These are phyloP conservation scores for Brachypteracias leptosomus DNA, from an alignment of 2,113 vertebrate genomes.

Conservation along the genomic window DNA sequence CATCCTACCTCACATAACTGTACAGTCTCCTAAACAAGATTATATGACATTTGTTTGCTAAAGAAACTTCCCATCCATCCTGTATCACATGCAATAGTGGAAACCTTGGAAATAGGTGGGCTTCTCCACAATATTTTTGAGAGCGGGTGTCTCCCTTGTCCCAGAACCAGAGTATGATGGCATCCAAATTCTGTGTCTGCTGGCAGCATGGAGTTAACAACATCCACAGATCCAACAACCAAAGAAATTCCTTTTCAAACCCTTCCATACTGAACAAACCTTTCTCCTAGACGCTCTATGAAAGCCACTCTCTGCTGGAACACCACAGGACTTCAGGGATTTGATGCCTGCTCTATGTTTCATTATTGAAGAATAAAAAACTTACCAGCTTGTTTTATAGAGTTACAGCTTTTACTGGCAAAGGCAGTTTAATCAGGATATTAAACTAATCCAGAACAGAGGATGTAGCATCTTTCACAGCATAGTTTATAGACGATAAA, in stretches of 20 bases:
- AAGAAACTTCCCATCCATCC: background rate
- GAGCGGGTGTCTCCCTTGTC: background rate
- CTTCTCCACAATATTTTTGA: background rate
- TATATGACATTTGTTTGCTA: accelerated
- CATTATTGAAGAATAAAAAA: background rate
- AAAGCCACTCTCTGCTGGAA: background rate
- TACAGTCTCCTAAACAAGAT: background rate
- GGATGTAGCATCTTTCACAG: background rate
- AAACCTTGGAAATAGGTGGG: background rate
- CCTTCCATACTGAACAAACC: background rate
- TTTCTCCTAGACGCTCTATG: background rate
- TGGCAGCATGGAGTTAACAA: background rate
- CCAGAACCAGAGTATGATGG: background rate
- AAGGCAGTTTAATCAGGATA: background rate
- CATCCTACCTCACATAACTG: background rate
- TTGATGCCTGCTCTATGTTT: background rate
- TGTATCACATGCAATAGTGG: background rate
- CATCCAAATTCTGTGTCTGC: background rate
- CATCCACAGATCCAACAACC: background rate
- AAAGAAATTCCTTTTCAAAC: background rate
- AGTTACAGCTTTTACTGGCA: background rate
- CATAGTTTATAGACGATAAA: background rate
- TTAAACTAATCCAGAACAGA: background rate
- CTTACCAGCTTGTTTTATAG: background rate
- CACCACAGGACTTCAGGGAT: background rate